Evolutionary conservation across 2,888 invertebrate genomes (phyloP).

Genomic region (Sabatieria punctata): DNA sequence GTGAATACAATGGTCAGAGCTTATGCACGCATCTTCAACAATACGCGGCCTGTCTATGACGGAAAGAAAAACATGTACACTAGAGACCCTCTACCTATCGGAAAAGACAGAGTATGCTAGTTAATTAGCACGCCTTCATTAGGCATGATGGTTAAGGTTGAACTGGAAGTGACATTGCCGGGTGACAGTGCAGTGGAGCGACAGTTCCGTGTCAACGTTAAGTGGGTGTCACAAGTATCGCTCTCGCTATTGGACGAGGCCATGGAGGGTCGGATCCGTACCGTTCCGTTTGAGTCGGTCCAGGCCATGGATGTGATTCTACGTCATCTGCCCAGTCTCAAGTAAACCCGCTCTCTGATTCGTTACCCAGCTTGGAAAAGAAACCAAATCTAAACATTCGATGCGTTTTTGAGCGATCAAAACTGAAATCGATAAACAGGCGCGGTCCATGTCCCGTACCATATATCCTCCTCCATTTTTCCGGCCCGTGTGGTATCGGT

Average conservation of each 20-base stretch:
- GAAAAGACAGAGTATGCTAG: constrained; percentile 61
- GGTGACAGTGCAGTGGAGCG: constrained; percentile 89
- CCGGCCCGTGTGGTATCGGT: too few species aligned
- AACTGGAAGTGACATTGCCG: constrained; percentile 61
- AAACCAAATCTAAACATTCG: too few species aligned
- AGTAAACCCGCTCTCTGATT: too few species aligned
- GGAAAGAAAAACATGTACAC: constrained; percentile 97
- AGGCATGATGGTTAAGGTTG: constrained; percentile 16
- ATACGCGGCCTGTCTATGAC: constrained; percentile 74
- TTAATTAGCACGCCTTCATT: neutral
- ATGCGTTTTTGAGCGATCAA: too few species aligned
- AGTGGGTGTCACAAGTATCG: constrained; percentile 83
- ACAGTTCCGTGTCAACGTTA: constrained; percentile 87
- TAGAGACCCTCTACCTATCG: constrained; percentile 86
- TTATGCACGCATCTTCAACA: constrained; percentile 21
- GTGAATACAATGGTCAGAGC: constrained; percentile 26
- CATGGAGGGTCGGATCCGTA: constrained; percentile 74
- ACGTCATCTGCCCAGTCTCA: constrained; percentile 97
- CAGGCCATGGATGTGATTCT: constrained; percentile 97
- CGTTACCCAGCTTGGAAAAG: too few species aligned
- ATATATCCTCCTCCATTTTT: too few species aligned
- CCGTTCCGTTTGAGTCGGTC: constrained; percentile 82
- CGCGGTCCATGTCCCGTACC: too few species aligned
- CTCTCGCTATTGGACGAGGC: constrained; percentile 93
- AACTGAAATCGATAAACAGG: too few species aligned